These are phyloP conservation scores for Graptemys geographica DNA, from an alignment of 2,797 vertebrate genomes.

Conservation along the genomic window DNA sequence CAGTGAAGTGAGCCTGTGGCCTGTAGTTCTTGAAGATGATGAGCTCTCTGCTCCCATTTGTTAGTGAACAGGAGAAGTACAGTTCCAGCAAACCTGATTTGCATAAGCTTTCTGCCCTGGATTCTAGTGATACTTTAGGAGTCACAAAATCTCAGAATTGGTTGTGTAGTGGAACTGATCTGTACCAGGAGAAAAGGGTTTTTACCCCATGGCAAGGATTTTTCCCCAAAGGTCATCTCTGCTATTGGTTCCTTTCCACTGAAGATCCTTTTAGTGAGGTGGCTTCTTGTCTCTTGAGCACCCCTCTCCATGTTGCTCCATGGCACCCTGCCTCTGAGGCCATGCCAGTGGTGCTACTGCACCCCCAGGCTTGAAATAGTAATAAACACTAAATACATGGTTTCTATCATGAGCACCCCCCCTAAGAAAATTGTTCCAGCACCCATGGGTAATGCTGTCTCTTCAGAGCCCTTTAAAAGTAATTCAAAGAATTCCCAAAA, in stretches of 20 bases:
- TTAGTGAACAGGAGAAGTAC: neutral
- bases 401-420: no score
- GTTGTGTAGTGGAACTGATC: neutral
- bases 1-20: neutral
- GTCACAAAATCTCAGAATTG: neutral
- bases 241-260: neutral
- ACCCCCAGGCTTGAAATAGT: no score
- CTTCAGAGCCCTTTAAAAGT: neutral
- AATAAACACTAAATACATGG: no score
- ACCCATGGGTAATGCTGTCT: neutral
- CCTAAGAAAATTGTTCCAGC: no score
- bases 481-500: neutral
- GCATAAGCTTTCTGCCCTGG: neutral
- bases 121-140: neutral
- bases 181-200: neutral
- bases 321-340: neutral
- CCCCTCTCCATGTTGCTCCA: neutral
- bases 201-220: neutral
- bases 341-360: no score
- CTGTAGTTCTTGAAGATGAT: neutral
- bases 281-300: neutral
- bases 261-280: neutral
- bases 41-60: neutral
- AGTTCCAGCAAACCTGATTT: accelerated
- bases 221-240: neutral